Percentiles rank a stretch among this genome's conserved stretches.
These are phyloP conservation scores for Diachasmimorpha longicaudata DNA, from an alignment of 1,140 invertebrate genomes.

Conservation along the genomic window DNA sequence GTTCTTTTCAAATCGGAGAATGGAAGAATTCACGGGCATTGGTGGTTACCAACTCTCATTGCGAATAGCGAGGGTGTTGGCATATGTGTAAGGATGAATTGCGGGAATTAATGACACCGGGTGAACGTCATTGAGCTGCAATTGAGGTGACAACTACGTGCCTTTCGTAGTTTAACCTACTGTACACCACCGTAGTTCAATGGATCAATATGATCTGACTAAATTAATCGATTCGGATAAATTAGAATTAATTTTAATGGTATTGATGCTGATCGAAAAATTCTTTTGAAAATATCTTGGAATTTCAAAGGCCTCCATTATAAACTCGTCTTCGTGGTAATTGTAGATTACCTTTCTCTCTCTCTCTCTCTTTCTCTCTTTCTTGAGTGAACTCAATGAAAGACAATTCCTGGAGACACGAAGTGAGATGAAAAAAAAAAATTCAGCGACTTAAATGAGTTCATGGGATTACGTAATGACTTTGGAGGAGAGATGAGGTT, in stretches of 20 bases:
- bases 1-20: neutral
- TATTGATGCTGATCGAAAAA: no score
- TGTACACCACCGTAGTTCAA: no score
- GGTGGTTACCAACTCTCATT: neutral
- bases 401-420: neutral
- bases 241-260: no score
- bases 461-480: neutral
- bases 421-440: neutral
- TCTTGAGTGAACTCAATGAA: neutral
- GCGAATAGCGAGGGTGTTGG: no score
- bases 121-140: neutral
- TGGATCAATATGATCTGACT: no score
- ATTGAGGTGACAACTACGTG: neutral
- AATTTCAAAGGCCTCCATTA: no score
- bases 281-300: no score
- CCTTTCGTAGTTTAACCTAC: neutral
- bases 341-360: no score
- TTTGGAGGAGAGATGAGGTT: neutral
- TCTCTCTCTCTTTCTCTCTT: no score
- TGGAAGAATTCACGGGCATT: neutral
- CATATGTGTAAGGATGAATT: neutral
- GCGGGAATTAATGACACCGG: neutral
- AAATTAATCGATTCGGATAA: no score
- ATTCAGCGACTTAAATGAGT: neutral
- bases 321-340: no score